Conservation (phyloP, 2,797 vertebrate genomes). For the Melopsittacus undulatus region DNA sequence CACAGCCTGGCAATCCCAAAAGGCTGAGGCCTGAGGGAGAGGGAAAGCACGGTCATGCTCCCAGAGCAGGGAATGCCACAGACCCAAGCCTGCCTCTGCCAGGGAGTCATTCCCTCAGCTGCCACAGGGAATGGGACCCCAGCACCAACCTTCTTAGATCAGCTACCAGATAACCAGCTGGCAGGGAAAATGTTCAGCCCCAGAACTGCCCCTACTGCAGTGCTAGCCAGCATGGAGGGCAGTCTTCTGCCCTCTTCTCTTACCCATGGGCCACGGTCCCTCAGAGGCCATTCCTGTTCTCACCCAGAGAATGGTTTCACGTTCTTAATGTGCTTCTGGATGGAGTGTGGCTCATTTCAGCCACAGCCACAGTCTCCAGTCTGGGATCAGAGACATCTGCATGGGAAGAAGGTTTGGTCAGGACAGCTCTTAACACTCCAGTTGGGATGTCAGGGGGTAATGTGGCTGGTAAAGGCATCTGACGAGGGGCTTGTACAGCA, state of each 20-base stretch:
- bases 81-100: background rate
- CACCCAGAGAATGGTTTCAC: fast-evolving
- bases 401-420: background rate
- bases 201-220: background rate
- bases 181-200: background rate
- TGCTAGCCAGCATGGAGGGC: fast-evolving
- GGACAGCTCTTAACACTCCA: fast-evolving
- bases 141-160: background rate
- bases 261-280: no score
- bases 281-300: background rate
- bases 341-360: fast-evolving
- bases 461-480: fast-evolving
- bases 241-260: background rate
- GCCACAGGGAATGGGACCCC: background rate
- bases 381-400: fast-evolving
- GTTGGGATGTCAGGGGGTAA: fast-evolving
- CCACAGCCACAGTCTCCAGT: background rate
- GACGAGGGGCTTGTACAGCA: fast-evolving
- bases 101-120: background rate
- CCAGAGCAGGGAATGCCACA: background rate
- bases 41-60: background rate
- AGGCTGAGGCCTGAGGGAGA: background rate
- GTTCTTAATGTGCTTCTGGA: background rate
- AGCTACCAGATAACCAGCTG: background rate
- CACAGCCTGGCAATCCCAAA: fast-evolving